Evolutionary conservation across 30 jellyfish, hydroid and myxozoan genomes (phyloP), one percentile per base, ranked within the genome.

Genomic region (Aurelia sp.): DNA sequence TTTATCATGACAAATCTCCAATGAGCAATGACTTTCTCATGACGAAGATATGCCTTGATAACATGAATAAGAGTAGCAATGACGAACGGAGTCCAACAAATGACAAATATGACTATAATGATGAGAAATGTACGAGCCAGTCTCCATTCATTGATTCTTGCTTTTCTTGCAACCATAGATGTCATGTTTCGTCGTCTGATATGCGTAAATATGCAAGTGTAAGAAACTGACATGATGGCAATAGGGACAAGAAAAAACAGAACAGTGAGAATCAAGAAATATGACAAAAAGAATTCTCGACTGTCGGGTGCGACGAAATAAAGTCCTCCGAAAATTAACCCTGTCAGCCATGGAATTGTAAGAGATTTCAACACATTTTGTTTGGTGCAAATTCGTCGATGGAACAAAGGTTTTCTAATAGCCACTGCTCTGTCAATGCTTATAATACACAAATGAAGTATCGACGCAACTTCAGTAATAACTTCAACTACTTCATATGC

Each of bases 361-460:
- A 76, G 66, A n/a, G 44, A 16, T 60, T 60, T 76, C 19, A 76
- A 6, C 0, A 60, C 67, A 11, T 16, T 58, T 16, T 35, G 51
- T 12, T 21, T 44, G 15, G 65, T 76, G 15, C 37, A 16, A 33
- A 27, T 31, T 20, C 76, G 73, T 27, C 76, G 33, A 62, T 76
- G 87, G 48, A 48, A 62, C 20, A 76, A 55, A 0, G 87, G 87
- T 20, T 60, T 76, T 22, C 59, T 53, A 7, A 65, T 53, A 31
- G 87, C 87, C 62, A 76, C 3, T 23, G 76, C 76, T 33, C 87
- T 68, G 66, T 76, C 87, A 17, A 76, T 33, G 66, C 87, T 76
- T 66, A 76, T 58, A 35, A 76, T 27, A 33, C 87, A 76, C 23
- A 76, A 58, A 63, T 76, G 87, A 4, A 59, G 47, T 9, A 76